These are phyloP conservation scores for Strigamia maritima DNA, from an alignment of 2,888 invertebrate species.

Conservation along the genomic window DNA sequence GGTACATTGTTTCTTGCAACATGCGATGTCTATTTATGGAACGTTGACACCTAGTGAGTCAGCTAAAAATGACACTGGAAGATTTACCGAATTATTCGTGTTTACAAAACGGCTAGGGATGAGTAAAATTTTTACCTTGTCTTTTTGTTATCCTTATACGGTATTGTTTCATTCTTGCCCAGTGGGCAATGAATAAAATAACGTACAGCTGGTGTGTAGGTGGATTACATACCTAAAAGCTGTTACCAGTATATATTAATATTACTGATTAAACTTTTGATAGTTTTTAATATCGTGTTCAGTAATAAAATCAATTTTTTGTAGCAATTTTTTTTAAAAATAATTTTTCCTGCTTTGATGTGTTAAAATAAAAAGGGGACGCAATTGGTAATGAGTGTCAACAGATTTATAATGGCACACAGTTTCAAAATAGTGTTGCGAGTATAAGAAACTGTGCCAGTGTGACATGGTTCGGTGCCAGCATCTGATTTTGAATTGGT, in stretches of 20 bases:
- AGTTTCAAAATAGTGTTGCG: not conserved
- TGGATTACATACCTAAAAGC: not conserved
- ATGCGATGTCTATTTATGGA: not conserved
- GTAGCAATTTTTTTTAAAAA: not conserved
- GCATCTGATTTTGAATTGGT: not conserved
- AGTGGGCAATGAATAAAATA: not conserved
- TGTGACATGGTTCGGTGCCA: not conserved
- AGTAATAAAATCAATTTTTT: not conserved
- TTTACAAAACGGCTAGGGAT: not conserved
- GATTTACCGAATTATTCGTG: not conserved
- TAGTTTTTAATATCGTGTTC: too few species aligned
- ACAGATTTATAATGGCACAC: not conserved
- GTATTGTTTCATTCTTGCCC: not conserved
- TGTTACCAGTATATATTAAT: not conserved
- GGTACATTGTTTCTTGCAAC: slow-evolving; percentile 8
- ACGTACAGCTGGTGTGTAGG: not conserved
- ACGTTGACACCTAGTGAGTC: not conserved
- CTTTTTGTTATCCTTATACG: not conserved
- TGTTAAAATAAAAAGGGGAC: not conserved
- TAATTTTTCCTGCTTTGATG: not conserved
- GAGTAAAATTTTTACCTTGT: not conserved
- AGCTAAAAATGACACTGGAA: not conserved
- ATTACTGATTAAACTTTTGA: not conserved
- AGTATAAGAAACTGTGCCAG: not conserved
- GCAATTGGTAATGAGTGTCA: not conserved